Conservation (phyloP, 2,888 invertebrate genomes). For the Marasmarcha lunaedactyla region DNA sequence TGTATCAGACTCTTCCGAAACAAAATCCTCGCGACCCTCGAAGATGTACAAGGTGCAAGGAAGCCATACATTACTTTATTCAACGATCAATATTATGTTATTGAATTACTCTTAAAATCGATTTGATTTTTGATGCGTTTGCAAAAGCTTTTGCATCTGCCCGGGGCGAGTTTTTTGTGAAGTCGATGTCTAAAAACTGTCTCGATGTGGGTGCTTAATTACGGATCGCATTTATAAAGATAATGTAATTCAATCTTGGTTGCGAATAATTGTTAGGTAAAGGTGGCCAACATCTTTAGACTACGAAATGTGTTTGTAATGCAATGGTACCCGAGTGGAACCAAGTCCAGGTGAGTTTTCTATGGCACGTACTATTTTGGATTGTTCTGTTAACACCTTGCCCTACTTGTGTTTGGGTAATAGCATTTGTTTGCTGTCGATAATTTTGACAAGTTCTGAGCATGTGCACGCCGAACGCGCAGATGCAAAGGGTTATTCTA, state of each 20-base stretch:
- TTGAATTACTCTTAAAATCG: constrained; percentile 66
- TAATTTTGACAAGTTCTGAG: too few species aligned
- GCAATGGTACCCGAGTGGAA: neutral
- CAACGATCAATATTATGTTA: constrained; percentile 62
- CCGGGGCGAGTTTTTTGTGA: constrained; percentile 36
- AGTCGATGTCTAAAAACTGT: constrained; percentile 36
- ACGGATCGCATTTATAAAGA: constrained; percentile 56
- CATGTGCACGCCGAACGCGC: constrained; percentile 18
- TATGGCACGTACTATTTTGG: constrained; percentile 55
- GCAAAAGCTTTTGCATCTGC: constrained; percentile 59
- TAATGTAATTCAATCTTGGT: constrained; percentile 63
- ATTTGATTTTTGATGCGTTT: constrained; percentile 49
- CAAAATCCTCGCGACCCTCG: constrained; percentile 21
- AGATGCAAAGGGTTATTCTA: constrained; percentile 58
- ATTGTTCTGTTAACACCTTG: constrained; percentile 25
- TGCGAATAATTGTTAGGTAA: constrained; percentile 51
- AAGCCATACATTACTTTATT: constrained; percentile 63
- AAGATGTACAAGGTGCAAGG: constrained; percentile 57
- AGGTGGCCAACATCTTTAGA: constrained; percentile 21
- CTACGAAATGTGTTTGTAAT: neutral
- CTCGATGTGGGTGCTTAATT: constrained; percentile 67
- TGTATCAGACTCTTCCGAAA: constrained; percentile 51
- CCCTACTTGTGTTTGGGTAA: constrained; percentile 16
- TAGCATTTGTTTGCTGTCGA: constrained; percentile 2
- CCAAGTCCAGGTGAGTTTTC: constrained; percentile 33